Conservation (phyloP, 2,888 invertebrate species). For the Leptopilina myrica region DNA sequence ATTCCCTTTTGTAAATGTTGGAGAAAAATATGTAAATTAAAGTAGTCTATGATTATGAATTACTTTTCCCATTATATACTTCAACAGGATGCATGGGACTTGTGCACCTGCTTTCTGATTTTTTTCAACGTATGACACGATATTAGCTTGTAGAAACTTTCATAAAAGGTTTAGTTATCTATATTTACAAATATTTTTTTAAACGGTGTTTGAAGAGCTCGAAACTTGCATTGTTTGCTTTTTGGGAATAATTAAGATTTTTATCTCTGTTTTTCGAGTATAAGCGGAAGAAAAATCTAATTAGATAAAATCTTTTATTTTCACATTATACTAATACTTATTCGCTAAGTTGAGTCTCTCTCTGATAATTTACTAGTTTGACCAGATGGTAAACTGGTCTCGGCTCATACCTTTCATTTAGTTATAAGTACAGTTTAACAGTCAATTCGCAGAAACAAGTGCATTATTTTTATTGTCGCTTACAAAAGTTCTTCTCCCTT, state of each 20-base stretch:
- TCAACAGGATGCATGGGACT: background rate
- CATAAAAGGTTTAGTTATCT: no score
- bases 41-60: slow-evolving; percentile 57
- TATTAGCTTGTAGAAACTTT: no score
- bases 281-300: background rate
- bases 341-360: slow-evolving; percentile 30
- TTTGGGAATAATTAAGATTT: no score
- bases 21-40: slow-evolving; percentile 55
- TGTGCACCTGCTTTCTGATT: slow-evolving; percentile 20
- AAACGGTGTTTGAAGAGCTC: no score
- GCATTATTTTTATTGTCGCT: slow-evolving; percentile 15
- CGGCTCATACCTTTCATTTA: slow-evolving; percentile 21
- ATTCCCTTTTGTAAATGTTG: background rate
- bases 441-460: slow-evolving; percentile 39
- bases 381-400: slow-evolving; percentile 37
- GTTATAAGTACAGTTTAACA: slow-evolving; percentile 16
- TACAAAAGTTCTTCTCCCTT: slow-evolving; percentile 11
- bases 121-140: no score
- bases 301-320: background rate
- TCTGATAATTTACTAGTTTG: slow-evolving; percentile 39
- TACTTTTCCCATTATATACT: no score
- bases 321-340: slow-evolving; percentile 5
- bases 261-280: no score
- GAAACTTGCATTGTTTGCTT: no score
- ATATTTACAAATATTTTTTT: no score